These are phyloP conservation scores for Catharus fuscescens DNA, from an alignment of 2,113 vertebrate genomes.

Conservation along the genomic window DNA sequence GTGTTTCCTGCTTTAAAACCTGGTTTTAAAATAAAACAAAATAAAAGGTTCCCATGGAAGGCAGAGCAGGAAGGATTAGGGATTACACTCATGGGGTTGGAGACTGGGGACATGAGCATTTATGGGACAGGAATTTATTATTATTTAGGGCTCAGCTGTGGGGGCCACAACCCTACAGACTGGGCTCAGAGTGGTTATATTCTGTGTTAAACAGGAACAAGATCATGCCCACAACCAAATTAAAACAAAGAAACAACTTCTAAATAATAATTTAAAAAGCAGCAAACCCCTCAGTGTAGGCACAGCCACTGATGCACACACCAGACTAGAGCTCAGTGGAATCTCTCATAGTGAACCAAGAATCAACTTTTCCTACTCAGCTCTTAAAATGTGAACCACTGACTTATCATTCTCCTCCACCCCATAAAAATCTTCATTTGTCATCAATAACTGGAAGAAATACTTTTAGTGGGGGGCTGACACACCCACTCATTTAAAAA, in stretches of 20 bases:
- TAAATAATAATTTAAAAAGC: not conserved
- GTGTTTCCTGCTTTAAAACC: not conserved
- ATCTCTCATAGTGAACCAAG: not conserved
- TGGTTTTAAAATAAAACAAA: not conserved
- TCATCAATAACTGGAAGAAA: not conserved
- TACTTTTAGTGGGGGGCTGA: not conserved
- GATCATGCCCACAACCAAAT: not conserved
- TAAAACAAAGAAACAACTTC: not conserved
- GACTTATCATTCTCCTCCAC: not conserved
- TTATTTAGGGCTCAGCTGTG: not conserved
- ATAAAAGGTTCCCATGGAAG: not conserved
- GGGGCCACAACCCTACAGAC: not conserved
- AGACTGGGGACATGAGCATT: fast-evolving
- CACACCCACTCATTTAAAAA: too few relatives aligned
- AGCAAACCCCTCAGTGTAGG: fast-evolving
- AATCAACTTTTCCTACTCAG: not conserved
- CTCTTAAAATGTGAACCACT: not conserved
- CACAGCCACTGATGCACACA: not conserved
- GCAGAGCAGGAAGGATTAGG: not conserved
- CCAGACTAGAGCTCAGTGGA: not conserved
- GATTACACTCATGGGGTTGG: not conserved
- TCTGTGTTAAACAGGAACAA: not conserved
- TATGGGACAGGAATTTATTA: too few relatives aligned
- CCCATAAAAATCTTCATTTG: not conserved
- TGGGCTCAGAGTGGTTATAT: fast-evolving